phyloP scores from a whole-genome alignment of 2,113 vertebrate genomes.

The Oryzias celebensis region DNA sequence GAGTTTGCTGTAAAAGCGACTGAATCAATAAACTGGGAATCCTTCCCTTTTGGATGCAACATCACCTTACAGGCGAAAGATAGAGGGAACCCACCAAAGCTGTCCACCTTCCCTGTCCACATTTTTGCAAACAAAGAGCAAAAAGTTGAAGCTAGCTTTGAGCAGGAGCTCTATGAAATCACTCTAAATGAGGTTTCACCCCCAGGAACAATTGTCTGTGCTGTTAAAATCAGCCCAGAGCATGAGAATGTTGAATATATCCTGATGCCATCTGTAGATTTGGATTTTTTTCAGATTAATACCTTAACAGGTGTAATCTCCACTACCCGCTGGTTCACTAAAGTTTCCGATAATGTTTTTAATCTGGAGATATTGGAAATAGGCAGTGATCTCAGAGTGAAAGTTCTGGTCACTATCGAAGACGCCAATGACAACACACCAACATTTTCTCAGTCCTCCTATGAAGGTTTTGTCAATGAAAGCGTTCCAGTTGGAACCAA shows the following conservation, averaged over 20 bases:
- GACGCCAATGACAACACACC: slow-evolving; percentile 94
- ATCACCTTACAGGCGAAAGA: slow-evolving; percentile 94
- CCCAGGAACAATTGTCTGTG: slow-evolving; percentile 84
- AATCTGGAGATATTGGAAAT: slow-evolving; percentile 83
- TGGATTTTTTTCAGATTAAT: slow-evolving; percentile 87
- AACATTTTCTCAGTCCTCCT: slow-evolving; percentile 82
- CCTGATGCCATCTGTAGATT: slow-evolving; percentile 81
- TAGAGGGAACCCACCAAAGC: slow-evolving; percentile 87
- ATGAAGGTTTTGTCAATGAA: slow-evolving; percentile 90
- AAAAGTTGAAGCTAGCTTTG: slow-evolving; percentile 78
- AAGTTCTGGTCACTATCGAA: slow-evolving; percentile 81
- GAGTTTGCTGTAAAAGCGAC: slow-evolving; percentile 81
- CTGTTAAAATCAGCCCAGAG: slow-evolving; percentile 84
- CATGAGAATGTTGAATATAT: slow-evolving; percentile 85
- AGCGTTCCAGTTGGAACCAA: slow-evolving; percentile 85
- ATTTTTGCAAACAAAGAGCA: slow-evolving; percentile 77
- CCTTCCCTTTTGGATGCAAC: slow-evolving; percentile 85
- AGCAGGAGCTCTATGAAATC: slow-evolving; percentile 84
- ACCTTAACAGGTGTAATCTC: slow-evolving; percentile 88
- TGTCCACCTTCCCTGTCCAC: slow-evolving; percentile 82
- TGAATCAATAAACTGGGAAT: slow-evolving; percentile 84
- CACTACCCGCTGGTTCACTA: slow-evolving; percentile 83
- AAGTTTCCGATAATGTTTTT: slow-evolving; percentile 82
- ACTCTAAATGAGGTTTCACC: slow-evolving; percentile 91
- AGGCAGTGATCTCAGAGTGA: slow-evolving; percentile 80